Conservation (phyloP, 1,140 invertebrate genomes). For the Lepidurus couesii region DNA sequence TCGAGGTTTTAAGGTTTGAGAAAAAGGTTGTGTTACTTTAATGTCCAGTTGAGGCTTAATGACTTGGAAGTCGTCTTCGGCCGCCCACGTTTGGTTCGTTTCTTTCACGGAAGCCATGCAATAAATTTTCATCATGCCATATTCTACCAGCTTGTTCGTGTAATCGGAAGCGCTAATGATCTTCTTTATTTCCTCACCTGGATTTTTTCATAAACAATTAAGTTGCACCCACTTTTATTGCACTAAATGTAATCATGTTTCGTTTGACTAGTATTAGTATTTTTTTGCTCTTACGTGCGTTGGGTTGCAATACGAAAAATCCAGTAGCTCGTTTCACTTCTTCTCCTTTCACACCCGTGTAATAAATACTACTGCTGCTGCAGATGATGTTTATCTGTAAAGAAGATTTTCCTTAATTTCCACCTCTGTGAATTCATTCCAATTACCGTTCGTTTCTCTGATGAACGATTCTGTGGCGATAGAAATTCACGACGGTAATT, state of each 20-base stretch:
- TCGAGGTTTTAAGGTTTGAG: neutral
- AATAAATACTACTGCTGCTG: conserved; percentile 63
- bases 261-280: neutral
- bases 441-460: conserved; percentile 17
- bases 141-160: conserved; percentile 64
- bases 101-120: conserved; percentile 62
- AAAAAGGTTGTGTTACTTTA: conserved; percentile 38
- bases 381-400: conserved; percentile 45
- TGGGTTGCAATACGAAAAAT: conserved; percentile 54
- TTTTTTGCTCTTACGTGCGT: conserved; percentile 48
- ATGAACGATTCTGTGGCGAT: neutral
- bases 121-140: conserved; percentile 66
- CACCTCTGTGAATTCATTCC: neutral
- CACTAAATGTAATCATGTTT: neutral
- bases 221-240: neutral
- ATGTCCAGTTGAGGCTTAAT: conserved; percentile 60
- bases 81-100: conserved; percentile 66
- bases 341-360: conserved; percentile 64
- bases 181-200: conserved; percentile 58
- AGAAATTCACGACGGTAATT: neutral
- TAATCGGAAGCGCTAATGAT: conserved; percentile 58
- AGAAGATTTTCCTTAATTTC: neutral
- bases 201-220: conserved; percentile 24
- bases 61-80: conserved; percentile 67
- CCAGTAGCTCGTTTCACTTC: conserved; percentile 62